Percentiles rank a stretch among this genome's conserved stretches.
These are phyloP conservation scores for Perizoma flavofasciatum DNA, from an alignment of 2,888 invertebrate species.

Conservation along the genomic window DNA sequence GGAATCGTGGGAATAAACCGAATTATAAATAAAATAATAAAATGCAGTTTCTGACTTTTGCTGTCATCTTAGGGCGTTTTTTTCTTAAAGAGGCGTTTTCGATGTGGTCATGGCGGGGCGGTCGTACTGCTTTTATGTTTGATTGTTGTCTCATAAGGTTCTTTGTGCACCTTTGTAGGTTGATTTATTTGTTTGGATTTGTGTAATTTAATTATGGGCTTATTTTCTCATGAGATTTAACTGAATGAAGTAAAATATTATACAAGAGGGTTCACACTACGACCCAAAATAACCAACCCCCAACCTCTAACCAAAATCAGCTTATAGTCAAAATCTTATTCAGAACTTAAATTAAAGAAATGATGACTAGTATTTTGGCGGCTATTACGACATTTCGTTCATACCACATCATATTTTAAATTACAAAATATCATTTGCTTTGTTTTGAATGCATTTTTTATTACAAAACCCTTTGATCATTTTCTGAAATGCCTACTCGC, in stretches of 20 bases:
- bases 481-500: too few relatives aligned
- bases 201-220: constrained; percentile 34
- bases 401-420: too few relatives aligned
- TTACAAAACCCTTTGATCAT: too few relatives aligned
- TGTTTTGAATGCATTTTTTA: too few relatives aligned
- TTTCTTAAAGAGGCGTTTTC: constrained; percentile 56
- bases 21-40: constrained; percentile 56
- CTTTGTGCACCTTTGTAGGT: constrained; percentile 51
- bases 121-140: constrained; percentile 56
- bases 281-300: too few relatives aligned
- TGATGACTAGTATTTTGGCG: too few relatives aligned
- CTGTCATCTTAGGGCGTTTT: constrained; percentile 70
- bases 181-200: constrained; percentile 40
- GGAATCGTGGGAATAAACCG: constrained; percentile 75
- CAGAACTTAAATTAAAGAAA: too few relatives aligned
- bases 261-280: constrained; percentile 1
- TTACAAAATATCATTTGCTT: too few relatives aligned
- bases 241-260: constrained; percentile 18
- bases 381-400: too few relatives aligned
- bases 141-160: constrained; percentile 48
- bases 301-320: too few relatives aligned
- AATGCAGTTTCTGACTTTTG: constrained; percentile 64
- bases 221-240: constrained; percentile 28
- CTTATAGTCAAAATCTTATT: too few relatives aligned
- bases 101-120: constrained; percentile 55